phyloP scores from a whole-genome alignment of 2,113 vertebrate species.

The Jacana jacana region DNA sequence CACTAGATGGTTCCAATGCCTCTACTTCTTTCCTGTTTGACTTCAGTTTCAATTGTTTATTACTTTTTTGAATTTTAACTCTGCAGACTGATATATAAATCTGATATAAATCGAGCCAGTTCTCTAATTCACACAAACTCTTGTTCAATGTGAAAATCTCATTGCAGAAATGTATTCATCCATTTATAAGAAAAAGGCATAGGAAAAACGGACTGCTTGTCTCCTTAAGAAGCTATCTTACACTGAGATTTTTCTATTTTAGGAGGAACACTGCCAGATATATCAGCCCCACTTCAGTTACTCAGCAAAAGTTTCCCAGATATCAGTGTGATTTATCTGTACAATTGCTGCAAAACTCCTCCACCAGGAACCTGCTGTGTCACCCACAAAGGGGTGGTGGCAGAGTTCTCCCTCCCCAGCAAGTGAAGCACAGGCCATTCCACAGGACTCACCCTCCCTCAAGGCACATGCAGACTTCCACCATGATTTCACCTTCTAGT shows the following conservation, averaged over 20 bases:
- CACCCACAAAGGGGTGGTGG: neutral
- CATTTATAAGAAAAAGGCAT: neutral
- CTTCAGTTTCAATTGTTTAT: neutral
- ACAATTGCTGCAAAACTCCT: neutral
- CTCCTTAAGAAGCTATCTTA: neutral
- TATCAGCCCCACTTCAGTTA: neutral
- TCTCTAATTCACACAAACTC: neutral
- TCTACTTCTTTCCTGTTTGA: neutral
- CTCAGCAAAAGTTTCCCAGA: neutral
- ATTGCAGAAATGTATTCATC: neutral
- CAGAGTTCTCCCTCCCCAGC: neutral
- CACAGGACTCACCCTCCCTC: neutral
- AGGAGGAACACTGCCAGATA: neutral
- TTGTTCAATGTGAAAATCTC: neutral
- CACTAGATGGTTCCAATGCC: neutral
- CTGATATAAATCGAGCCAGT: neutral
- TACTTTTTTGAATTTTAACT: neutral
- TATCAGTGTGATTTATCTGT: neutral
- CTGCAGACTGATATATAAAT: neutral
- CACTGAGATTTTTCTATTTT: neutral
- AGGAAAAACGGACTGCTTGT: neutral
- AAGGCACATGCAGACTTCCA: neutral
- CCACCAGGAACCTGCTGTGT: neutral
- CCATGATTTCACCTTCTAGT: neutral
- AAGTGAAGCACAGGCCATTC: accelerated